These are phyloP conservation scores for Agapetus fuscipes DNA, from an alignment of 2,888 invertebrate genomes.

Conservation along the genomic window DNA sequence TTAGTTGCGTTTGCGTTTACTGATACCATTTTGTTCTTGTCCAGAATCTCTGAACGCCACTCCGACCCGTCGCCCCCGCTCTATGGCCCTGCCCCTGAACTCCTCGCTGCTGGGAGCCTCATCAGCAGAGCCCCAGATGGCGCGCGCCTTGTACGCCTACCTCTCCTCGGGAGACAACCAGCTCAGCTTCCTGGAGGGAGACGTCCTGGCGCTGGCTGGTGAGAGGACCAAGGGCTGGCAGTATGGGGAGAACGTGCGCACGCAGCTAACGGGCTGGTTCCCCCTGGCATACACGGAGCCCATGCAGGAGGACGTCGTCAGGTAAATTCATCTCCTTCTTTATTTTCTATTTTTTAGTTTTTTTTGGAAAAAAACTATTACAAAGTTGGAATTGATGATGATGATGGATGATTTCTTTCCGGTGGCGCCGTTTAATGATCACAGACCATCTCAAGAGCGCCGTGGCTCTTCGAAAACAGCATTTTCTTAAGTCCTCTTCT, in stretches of 20 bases:
- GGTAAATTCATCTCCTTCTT: constrained; percentile 35
- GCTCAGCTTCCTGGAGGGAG: constrained; percentile 84
- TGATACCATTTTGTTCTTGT: too few relatives aligned
- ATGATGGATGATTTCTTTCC: too few relatives aligned
- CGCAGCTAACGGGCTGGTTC: constrained; percentile 92
- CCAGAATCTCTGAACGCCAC: constrained; percentile 21
- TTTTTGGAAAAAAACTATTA: too few relatives aligned
- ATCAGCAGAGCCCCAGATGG: constrained; percentile 56
- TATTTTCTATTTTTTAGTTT: too few relatives aligned
- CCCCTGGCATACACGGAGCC: constrained; percentile 89
- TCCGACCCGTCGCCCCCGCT: constrained; percentile 50
- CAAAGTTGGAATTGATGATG: too few relatives aligned
- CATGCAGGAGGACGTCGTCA: constrained; percentile 52
- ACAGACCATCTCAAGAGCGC: too few relatives aligned
- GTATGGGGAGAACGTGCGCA: constrained; percentile 88
- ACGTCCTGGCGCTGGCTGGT: constrained; percentile 78
- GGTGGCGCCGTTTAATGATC: too few relatives aligned
- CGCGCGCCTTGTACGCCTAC: constrained; percentile 82
- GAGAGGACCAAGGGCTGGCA: constrained; percentile 94
- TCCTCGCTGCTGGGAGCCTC: constrained; percentile 34
- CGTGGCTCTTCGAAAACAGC: too few relatives aligned
- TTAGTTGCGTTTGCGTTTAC: too few relatives aligned
- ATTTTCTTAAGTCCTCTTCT: too few relatives aligned
- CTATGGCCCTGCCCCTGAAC: constrained; percentile 48
- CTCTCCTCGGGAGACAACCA: constrained; percentile 85